Conservation (phyloP, 2,113 vertebrate species). For the Xerus inauris region DNA sequence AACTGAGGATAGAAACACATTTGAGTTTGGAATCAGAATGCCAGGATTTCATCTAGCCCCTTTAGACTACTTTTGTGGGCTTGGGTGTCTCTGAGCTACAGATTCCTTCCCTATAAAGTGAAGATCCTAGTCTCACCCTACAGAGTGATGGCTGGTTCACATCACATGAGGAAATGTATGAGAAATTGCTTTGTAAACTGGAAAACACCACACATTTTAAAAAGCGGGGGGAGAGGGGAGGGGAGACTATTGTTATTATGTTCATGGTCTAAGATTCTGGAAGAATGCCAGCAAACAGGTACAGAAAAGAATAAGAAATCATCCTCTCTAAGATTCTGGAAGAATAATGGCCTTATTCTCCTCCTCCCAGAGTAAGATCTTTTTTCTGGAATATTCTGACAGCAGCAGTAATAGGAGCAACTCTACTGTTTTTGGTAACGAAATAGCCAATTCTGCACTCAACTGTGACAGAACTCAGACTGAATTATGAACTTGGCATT, state of each 20-base stretch:
- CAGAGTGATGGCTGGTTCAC: not conserved
- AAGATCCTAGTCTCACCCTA: not conserved
- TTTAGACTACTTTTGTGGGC: not conserved
- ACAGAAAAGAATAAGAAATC: not conserved
- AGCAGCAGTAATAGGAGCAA: not conserved
- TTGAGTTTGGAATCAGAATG: not conserved
- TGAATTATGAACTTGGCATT: not conserved
- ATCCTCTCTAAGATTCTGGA: not conserved
- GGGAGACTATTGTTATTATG: not conserved
- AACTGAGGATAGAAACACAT: not conserved
- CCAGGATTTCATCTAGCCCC: not conserved
- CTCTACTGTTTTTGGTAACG: not conserved
- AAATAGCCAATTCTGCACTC: not conserved
- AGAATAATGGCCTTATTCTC: not conserved
- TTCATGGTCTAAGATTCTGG: not conserved
- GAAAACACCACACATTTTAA: not conserved
- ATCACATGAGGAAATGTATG: not conserved
- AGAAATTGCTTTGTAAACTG: not conserved
- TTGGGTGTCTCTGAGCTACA: not conserved
- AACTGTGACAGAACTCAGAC: not conserved
- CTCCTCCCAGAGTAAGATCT: not conserved
- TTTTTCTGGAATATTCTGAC: not conserved
- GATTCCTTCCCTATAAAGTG: not conserved
- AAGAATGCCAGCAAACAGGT: not conserved
- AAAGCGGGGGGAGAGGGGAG: no score